Conservation (phyloP, 1,140 invertebrate species). For the Rhyzopertha dominica region DNA sequence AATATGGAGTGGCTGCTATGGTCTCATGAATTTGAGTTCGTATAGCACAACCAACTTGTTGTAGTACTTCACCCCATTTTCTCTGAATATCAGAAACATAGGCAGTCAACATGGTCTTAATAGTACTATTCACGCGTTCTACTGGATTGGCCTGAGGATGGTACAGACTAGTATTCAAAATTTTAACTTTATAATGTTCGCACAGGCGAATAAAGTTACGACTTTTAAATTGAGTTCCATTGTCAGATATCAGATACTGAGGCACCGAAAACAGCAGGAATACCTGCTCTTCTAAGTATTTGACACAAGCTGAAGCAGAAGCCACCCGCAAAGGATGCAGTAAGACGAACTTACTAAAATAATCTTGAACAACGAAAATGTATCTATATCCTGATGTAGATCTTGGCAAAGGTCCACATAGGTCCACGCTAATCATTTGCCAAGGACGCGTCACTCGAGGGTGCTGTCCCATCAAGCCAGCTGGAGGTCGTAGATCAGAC, state of each 20-base stretch:
- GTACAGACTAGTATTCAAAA: not conserved
- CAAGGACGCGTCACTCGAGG: no score
- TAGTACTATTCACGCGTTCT: conserved; percentile 29
- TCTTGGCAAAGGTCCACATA: not conserved
- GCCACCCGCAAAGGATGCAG: not conserved
- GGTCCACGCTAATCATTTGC: not conserved
- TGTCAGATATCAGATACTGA: conserved; percentile 12
- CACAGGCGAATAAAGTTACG: not conserved
- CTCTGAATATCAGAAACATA: conserved; percentile 30
- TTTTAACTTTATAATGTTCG: not conserved
- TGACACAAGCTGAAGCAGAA: not conserved
- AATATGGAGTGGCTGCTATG: conserved; percentile 26
- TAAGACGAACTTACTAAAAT: not conserved
- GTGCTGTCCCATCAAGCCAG: no score
- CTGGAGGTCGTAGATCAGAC: no score
- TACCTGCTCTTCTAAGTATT: not conserved
- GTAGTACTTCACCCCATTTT: conserved; percentile 29
- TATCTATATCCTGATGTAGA: conserved; percentile 1
- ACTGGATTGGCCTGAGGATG: conserved; percentile 1
- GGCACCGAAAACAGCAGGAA: conserved; percentile 14
- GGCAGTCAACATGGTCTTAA: conserved; percentile 26
- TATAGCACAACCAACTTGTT: conserved; percentile 22
- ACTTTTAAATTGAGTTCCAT: conserved; percentile 3
- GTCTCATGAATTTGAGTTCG: conserved; percentile 29
- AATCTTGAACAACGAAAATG: conserved; percentile 3